Evolutionary conservation across 2,113 vertebrate genomes (phyloP).

Genomic region (Microcebus lehilahytsara): DNA sequence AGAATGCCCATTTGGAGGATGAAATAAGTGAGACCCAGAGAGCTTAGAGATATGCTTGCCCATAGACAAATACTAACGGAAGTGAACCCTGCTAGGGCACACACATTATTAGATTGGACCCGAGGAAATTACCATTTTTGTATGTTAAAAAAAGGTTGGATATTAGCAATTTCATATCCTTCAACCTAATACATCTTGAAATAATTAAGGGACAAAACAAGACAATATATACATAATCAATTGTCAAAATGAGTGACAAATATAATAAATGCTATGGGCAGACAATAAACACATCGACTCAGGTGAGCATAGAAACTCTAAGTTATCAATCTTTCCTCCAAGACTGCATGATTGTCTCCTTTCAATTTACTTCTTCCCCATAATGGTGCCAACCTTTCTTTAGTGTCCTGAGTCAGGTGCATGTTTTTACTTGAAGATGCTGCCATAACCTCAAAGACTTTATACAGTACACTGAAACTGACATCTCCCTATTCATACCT

Average conservation of each 20-base stretch:
- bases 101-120: not conserved
- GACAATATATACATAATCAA: not conserved
- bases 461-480: not conserved
- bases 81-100: not conserved
- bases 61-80: not conserved
- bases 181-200: not conserved
- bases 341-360: not conserved
- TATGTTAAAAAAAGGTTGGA: not conserved
- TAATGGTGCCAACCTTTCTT: not conserved
- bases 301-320: not conserved
- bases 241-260: slow-evolving; percentile 46
- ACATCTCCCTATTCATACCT: not conserved
- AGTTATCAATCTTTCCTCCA: not conserved
- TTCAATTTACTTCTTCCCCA: not conserved
- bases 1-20: not conserved
- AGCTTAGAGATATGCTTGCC: fast-evolving
- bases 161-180: not conserved
- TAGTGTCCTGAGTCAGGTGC: not conserved
- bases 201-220: not conserved
- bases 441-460: not conserved
- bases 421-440: not conserved
- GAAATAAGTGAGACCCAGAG: not conserved
- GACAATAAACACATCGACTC: not conserved
- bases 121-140: not conserved
- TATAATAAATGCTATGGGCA: not conserved